phyloP scores from a whole-genome alignment of 2,888 invertebrate species.

The Balanococcus diminutus region DNA sequence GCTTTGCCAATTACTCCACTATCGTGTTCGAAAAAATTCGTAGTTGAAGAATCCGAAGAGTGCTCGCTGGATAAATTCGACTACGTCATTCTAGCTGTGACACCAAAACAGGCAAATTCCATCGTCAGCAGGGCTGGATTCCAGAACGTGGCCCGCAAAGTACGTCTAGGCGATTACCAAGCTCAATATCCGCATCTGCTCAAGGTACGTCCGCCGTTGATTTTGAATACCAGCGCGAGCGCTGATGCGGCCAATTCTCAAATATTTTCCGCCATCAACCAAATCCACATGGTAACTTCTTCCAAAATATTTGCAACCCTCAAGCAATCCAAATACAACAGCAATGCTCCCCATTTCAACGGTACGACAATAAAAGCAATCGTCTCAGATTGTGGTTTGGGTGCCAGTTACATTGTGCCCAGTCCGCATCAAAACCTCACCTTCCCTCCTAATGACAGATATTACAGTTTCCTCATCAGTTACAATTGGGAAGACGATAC shows the following conservation, averaged over 20 bases:
- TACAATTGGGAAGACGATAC: background rate
- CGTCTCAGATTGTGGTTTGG: background rate
- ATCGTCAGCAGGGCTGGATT: background rate
- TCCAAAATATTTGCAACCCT: background rate
- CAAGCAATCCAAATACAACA: background rate
- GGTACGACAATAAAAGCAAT: background rate
- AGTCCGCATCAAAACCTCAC: no score
- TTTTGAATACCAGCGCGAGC: background rate
- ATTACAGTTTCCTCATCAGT: background rate
- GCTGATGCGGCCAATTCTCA: background rate
- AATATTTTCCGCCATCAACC: background rate
- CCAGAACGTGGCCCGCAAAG: background rate
- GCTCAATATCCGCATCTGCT: background rate
- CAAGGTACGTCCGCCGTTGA: background rate
- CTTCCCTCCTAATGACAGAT: no score
- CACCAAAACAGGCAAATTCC: background rate
- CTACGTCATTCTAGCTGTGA: background rate
- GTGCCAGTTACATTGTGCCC: background rate
- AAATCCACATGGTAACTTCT: background rate
- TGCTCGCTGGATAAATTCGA: no score
- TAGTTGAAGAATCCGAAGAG: no score
- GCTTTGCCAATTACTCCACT: background rate
- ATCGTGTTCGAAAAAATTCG: background rate
- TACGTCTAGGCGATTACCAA: background rate
- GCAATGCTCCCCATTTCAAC: background rate